Base-by-base conservation (phyloP, 1,140 invertebrate species). In the Megalonaias nervosa region DNA sequence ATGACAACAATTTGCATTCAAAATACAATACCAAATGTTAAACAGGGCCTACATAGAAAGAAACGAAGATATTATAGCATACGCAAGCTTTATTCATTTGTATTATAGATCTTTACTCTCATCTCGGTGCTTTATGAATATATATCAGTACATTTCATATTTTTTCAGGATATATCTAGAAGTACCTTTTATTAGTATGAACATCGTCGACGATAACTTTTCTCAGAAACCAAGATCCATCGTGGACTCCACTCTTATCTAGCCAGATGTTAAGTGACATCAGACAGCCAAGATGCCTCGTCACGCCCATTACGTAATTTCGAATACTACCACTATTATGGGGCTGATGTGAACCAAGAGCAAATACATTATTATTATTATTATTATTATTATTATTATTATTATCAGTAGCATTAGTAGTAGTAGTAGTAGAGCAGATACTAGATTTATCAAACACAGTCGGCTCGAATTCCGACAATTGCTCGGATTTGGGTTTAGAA, bases 131-230 rank as follows among this genome's bases (percentile, higher is more conserved):
- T 31, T 31, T 31, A 31, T 31, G 26, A 31, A 31, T 31, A 31
- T 48, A 48, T 48, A 9, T 48, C 38, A 9, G 6, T 48, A 48
- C 11, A 48, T 4, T 48, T 48, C 1, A 6, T 48, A 48, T 48
- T 48, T 48, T 48, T 48, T 48, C 38, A 48, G 6, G 6, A 48
- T 48, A 9, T 48, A 11, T 48, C 38, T 48, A 9, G 77, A 19
- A 80, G 76, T 60, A 91, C 85, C 75, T 84, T 68, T 80, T 72
- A 19, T 81, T 75, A 71, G 58, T 83, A 80, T 92, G 92, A 48
- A 93, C 71, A 80, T 93, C 93, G 56, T 89, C 86, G 9, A 93
- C 84, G 11, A 91, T 82, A 17, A 93, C 84, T 77, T 88, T 86
- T 67, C 89, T 83, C 2, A 91, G 81, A 71, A 84, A 91, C 90